A percentile compares a stretch with the other conserved stretches of the same genome.
These are phyloP conservation scores for Steinernema scapterisci DNA, from an alignment of 2,888 invertebrate genomes.

Conservation along the genomic window DNA sequence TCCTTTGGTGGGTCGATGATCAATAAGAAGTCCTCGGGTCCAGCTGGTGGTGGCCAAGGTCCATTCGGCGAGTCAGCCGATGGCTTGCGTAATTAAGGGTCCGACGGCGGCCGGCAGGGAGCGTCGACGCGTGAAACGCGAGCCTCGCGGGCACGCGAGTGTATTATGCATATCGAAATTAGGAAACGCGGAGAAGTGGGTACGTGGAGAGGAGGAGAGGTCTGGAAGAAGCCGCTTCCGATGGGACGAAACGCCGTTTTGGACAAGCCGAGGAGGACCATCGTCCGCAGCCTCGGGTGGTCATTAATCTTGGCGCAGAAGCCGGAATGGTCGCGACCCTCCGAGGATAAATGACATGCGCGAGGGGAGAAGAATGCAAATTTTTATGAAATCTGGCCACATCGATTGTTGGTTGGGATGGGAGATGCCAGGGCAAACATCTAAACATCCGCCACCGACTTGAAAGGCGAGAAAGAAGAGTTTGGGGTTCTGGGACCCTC, in stretches of 20 bases:
- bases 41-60: conserved; percentile 27
- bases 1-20: neutral
- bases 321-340: conserved; percentile 4
- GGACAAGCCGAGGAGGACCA: conserved; percentile 2
- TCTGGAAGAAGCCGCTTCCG: neutral
- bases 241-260: conserved; percentile 5
- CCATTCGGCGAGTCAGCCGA: conserved; percentile 5
- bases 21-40: conserved; percentile 13
- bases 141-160: conserved; percentile 19
- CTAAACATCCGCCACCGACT: conserved; percentile 4
- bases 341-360: conserved; percentile 5
- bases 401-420: neutral
- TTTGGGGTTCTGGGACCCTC: neutral
- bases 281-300: neutral
- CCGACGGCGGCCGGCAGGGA: conserved; percentile 21
- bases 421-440: neutral
- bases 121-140: conserved; percentile 31
- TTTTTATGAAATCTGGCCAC: conserved; percentile 22
- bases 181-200: conserved; percentile 21
- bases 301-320: conserved; percentile 20
- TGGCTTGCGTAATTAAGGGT: conserved; percentile 28
- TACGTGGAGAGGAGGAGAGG: neutral
- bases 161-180: conserved; percentile 29
- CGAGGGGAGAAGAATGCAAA: neutral
- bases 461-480: neutral